Conservation (phyloP, 2,888 invertebrate species). For the Agriotes lineatus region DNA sequence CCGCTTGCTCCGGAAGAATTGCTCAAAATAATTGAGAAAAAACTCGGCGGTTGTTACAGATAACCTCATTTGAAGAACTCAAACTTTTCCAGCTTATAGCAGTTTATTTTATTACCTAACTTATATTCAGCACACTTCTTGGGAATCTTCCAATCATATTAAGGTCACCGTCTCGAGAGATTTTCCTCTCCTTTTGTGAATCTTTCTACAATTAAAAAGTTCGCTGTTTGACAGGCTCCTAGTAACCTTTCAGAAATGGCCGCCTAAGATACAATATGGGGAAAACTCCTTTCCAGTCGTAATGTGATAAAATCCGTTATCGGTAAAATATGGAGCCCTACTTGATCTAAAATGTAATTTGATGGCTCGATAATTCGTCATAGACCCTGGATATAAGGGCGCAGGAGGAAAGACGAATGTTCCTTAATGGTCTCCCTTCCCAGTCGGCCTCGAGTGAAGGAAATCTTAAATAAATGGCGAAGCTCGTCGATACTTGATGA, state of each 20-base stretch:
- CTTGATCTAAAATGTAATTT: constrained; percentile 22
- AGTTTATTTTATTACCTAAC: constrained; percentile 27
- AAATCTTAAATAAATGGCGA: constrained; percentile 13
- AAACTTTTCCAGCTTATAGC: constrained; percentile 6
- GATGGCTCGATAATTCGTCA: constrained; percentile 21
- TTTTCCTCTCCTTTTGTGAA: constrained; percentile 14
- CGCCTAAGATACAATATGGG: neutral
- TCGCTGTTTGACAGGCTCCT: neutral
- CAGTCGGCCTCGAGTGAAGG: neutral
- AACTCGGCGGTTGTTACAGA: neutral
- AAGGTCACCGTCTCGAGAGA: constrained; percentile 17
- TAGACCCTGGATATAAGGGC: constrained; percentile 4
- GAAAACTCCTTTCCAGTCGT: neutral
- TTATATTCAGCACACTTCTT: constrained; percentile 20
- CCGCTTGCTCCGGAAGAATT: neutral
- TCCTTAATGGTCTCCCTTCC: constrained; percentile 16
- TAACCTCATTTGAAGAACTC: constrained; percentile 9
- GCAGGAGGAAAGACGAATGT: constrained; percentile 14
- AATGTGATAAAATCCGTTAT: constrained; percentile 3
- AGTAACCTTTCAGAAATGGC: neutral
- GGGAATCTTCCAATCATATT: constrained; percentile 20
- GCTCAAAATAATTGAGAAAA: neutral
- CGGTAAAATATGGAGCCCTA: neutral
- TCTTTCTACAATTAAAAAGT: constrained; percentile 29
- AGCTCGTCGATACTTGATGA: constrained; percentile 6